Evolutionary conservation across 2,888 invertebrate species (phyloP), one percentile per base, ranked within the genome.

Genomic region (Halictus quadricinctus): DNA sequence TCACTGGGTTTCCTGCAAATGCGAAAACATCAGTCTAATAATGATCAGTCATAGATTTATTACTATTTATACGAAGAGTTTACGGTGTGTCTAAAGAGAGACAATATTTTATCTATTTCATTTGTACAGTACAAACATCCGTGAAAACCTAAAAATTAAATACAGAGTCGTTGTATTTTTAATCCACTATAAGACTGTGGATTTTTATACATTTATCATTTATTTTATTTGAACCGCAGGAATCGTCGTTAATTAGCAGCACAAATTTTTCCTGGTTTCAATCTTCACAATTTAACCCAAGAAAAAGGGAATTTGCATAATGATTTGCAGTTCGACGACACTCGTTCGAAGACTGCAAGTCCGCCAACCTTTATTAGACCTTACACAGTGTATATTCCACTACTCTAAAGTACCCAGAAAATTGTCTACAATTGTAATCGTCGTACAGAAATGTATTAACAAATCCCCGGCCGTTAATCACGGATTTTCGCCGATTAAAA

Each of bases 401-500:
- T 29, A 15, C 2, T 29, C 1, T 15, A 29, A 64, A 29, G 64
- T 64, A 25, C 15, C 64, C 64, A 29, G 64, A 25, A 29, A 15
- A 64, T 64, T 64, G 15, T 29, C 29, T 15, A 25, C 64, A 64
- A 64, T 64, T 64, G 64, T 64, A 64, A 64, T 64, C 64, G 64
- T 12, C 29, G 15, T 15, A 1, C 15, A 29, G 64, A 64, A 64
- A 64, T 64, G 29, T 15, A 64, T 64, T 64, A 64, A 64, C 64
- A 64, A 64, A 64, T 64, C 64, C 64, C 29, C 29, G 15, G 13
- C 64, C 64, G 64, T 64, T 64, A 64, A 64, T 64, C 64, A 64
- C 29, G 29, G 64, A 15, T 29, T 29, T 64, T 29, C 2, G 29
- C 25, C 25, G 64, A 64, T 18, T 64, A 29, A 64, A 64, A 64